Percentiles rank a stretch among this genome's conserved stretches.
phyloP scores from a whole-genome alignment of 2,888 invertebrate genomes.

The Mystacides longicornis region DNA sequence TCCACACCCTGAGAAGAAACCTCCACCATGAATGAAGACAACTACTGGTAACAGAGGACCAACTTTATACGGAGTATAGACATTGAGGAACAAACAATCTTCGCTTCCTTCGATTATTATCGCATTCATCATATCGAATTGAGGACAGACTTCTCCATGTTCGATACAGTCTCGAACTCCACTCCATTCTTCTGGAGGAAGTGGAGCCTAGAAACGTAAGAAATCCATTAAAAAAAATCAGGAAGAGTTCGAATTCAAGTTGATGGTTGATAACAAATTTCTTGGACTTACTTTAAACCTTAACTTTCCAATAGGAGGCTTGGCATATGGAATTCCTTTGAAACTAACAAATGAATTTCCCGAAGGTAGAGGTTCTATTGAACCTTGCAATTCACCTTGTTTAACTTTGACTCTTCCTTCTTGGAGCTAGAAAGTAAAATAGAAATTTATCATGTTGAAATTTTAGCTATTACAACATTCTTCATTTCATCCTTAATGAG shows the following conservation, averaged over 20 bases:
- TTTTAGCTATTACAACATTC: too few species aligned
- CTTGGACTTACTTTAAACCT: slow-evolving; percentile 50
- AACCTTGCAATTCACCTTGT: slow-evolving; percentile 39
- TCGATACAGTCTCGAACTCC: slow-evolving; percentile 36
- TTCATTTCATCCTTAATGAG: too few species aligned
- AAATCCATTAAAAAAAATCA: background rate
- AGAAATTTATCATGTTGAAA: too few species aligned
- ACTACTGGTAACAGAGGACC: slow-evolving; percentile 31
- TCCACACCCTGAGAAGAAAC: slow-evolving; percentile 35
- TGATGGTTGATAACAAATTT: too few species aligned
- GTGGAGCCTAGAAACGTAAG: slow-evolving; percentile 33
- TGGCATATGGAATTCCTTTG: slow-evolving; percentile 54
- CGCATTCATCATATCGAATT: slow-evolving; percentile 34
- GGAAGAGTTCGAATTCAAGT: background rate
- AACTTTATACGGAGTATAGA: slow-evolving; percentile 33
- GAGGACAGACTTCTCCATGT: slow-evolving; percentile 34
- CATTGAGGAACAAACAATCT: slow-evolving; percentile 41
- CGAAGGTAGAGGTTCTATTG: slow-evolving; percentile 31
- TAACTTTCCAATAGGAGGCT: slow-evolving; percentile 49
- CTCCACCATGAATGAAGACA: slow-evolving; percentile 36
- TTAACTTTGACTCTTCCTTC: slow-evolving; percentile 36
- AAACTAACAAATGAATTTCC: slow-evolving; percentile 39
- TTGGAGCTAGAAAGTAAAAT: slow-evolving; percentile 22
- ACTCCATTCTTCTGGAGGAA: slow-evolving; percentile 34
- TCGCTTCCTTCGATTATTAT: slow-evolving; percentile 30